phyloP scores from a whole-genome alignment of 2,113 vertebrate species.

The Syrmaticus mikado region DNA sequence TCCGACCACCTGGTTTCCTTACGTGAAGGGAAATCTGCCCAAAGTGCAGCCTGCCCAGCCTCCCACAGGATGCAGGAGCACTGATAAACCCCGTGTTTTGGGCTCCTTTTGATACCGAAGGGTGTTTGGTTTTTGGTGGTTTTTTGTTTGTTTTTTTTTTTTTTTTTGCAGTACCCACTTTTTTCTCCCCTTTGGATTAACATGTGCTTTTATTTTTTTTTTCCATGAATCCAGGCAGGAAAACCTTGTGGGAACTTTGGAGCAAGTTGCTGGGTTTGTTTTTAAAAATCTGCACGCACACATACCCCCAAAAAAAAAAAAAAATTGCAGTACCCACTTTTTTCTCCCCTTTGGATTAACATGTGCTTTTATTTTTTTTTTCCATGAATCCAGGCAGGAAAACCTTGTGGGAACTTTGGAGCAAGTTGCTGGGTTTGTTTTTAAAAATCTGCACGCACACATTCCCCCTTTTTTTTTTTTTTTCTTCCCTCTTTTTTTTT shows the following conservation, averaged over 20 bases:
- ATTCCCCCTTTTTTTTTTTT: background rate
- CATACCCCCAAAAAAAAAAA: too few species aligned
- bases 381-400: background rate
- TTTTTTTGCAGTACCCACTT: background rate
- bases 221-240: background rate
- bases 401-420: conserved; percentile 3
- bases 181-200: background rate
- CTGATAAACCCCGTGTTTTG: accelerated
- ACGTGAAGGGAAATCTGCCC: too few species aligned
- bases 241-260: background rate
- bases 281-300: background rate
- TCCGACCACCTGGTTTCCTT: background rate
- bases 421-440: conserved; percentile 2
- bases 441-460: background rate
- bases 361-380: background rate
- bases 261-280: conserved; percentile 3
- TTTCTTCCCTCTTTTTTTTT: background rate
- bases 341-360: background rate
- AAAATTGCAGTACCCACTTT: background rate
- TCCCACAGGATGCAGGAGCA: background rate
- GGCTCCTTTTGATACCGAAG: accelerated
- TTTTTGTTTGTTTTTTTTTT: background rate
- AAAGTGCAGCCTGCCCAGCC: background rate
- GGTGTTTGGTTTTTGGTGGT: background rate
- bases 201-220: background rate